Base-by-base conservation (phyloP, 2,888 invertebrate species). In the Cheilosia impressa region DNA sequence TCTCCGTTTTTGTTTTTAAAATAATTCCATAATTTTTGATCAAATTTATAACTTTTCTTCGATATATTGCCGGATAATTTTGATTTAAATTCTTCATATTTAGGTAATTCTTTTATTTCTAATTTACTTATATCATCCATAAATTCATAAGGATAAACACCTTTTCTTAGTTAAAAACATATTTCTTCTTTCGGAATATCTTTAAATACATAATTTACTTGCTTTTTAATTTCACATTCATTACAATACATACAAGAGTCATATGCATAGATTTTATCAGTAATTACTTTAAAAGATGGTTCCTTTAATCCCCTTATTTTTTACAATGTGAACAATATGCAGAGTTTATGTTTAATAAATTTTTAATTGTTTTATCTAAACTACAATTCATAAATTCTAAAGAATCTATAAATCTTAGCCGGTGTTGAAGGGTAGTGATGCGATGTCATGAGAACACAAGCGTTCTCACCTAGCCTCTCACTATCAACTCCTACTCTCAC, bases 361-460 rank as follows among this genome's bases (percentile, higher is more conserved):
- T 55, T 45, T 43, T 55, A 68, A 68, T 31, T 31, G 24, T 13
- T 41, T 60, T 58, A 50, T 58, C 50, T 38, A 71, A 58, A 17
- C 34, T 71, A 38, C 71, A 71, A 50, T 58, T 58, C 41, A 50
- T 58, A 71, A 71, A 71, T 58, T 58, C 58, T 15, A 50, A 38
- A 50, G 58, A 71, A 71, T 71, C 50, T 38, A 71, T 60, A 13
- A 50, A n/a, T n/a, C n/a, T n/a, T n/a, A n/a, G n/a, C n/a, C n/a
- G n/a, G n/a, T n/a, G n/a, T n/a, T n/a, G n/a, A n/a, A n/a, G n/a
- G n/a, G n/a, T n/a, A n/a, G n/a, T n/a, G n/a, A n/a, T n/a, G n/a
- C n/a, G n/a, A n/a, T n/a, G n/a, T n/a, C n/a, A n/a, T n/a, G n/a
- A n/a, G n/a, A n/a, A n/a, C n/a, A n/a, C n/a, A n/a, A n/a, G n/a